phyloP scores from a whole-genome alignment of 2,113 vertebrate genomes.

The Plecotus auritus region DNA sequence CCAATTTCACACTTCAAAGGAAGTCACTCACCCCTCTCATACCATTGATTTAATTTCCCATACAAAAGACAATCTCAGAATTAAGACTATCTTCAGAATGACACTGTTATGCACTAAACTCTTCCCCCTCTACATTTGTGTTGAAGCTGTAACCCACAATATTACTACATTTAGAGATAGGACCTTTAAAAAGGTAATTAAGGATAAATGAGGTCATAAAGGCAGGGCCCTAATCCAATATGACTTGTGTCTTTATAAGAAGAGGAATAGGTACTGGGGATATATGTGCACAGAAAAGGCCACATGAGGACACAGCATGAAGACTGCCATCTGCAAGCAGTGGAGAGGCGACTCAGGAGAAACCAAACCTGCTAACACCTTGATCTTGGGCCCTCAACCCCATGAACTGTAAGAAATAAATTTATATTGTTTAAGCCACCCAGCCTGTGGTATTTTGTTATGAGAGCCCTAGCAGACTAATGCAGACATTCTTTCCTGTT shows the following conservation, averaged over 20 bases:
- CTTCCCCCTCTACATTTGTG: background rate
- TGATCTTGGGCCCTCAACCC: background rate
- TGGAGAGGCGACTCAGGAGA: background rate
- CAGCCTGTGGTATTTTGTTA: background rate
- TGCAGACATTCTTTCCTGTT: background rate
- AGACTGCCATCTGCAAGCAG: background rate
- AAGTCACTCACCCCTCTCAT: background rate
- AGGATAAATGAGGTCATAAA: background rate
- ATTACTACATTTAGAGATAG: background rate
- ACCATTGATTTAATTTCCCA: background rate
- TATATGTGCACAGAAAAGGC: background rate
- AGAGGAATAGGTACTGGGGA: background rate
- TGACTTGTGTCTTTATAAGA: background rate
- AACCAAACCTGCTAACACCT: background rate
- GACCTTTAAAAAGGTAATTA: background rate
- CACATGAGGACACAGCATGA: background rate
- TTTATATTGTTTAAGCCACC: background rate
- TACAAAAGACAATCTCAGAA: background rate
- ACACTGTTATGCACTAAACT: background rate
- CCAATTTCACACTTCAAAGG: conserved; percentile 21
- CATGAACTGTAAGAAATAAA: background rate
- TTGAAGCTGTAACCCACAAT: background rate
- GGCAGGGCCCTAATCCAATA: background rate
- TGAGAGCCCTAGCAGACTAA: background rate
- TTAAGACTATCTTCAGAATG: background rate